phyloP scores from a whole-genome alignment of 2,797 vertebrate genomes.

The Lepilemur septentrionalis region DNA sequence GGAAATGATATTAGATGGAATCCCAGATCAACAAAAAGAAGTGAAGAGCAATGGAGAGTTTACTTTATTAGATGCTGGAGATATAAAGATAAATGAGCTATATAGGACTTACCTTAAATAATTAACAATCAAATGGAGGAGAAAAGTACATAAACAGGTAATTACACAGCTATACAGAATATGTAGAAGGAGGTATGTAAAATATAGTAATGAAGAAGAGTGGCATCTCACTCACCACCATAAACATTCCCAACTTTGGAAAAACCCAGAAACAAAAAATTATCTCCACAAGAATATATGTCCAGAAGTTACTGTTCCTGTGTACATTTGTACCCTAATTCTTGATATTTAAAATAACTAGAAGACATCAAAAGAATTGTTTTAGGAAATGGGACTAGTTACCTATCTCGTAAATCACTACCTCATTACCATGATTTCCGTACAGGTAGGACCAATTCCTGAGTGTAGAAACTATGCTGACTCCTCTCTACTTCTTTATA shows the following conservation, averaged over 20 bases:
- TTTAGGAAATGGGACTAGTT: not conserved
- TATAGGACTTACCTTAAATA: not conserved
- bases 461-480: not conserved
- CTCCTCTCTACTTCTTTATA: not conserved
- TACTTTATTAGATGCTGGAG: not conserved
- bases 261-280: slow-evolving; percentile 2
- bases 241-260: not conserved
- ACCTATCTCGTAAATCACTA: not conserved
- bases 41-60: not conserved
- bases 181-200: not conserved
- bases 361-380: not conserved
- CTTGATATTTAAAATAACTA: not conserved
- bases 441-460: not conserved
- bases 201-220: not conserved
- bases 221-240: not conserved
- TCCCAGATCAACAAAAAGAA: not conserved
- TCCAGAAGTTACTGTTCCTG: not conserved
- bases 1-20: not conserved
- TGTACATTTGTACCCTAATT: not conserved
- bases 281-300: not conserved
- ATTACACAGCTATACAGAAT: not conserved
- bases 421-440: not conserved
- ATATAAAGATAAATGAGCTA: not conserved
- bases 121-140: not conserved
- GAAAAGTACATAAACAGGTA: not conserved